These are phyloP conservation scores for Lissocephala sabroskyi DNA, from an alignment of 2,888 invertebrate species.

Conservation along the genomic window DNA sequence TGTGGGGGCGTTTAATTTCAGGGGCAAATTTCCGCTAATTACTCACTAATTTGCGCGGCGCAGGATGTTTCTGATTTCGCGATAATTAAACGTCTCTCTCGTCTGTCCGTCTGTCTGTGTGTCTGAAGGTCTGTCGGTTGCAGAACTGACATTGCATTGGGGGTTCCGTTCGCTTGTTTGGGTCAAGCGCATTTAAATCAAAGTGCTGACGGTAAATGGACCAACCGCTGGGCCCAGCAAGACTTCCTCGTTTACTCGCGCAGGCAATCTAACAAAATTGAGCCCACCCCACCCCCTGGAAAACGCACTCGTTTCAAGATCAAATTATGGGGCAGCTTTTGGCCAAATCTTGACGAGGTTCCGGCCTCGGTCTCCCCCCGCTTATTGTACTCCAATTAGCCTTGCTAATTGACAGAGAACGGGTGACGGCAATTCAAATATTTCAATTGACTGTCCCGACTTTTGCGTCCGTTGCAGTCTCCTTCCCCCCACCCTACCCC, in stretches of 20 bases:
- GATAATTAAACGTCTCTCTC: conserved; percentile 49
- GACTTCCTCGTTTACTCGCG: conserved; percentile 58
- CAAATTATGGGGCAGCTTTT: too few species aligned
- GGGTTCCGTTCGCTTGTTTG: conserved; percentile 23
- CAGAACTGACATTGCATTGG: conserved; percentile 9
- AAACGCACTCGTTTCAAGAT: conserved; percentile 37
- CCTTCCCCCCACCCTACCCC: too few species aligned
- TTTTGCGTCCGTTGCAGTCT: too few species aligned
- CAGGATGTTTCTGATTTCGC: conserved; percentile 53
- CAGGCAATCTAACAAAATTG: too few species aligned
- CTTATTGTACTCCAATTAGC: conserved; percentile 2
- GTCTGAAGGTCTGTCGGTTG: conserved; percentile 31
- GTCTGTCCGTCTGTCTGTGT: conserved; percentile 2
- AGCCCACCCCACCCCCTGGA: too few species aligned
- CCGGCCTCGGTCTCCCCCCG: too few species aligned
- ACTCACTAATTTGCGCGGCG: conserved; percentile 27
- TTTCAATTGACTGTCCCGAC: too few species aligned
- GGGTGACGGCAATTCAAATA: too few species aligned
- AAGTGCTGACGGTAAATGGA: conserved; percentile 41
- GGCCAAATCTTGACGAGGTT: too few species aligned
- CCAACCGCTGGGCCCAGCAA: conserved; percentile 55
- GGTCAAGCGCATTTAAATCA: conserved; percentile 55
- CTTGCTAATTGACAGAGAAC: too few species aligned
- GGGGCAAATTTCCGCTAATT: too few species aligned
- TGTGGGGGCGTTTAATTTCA: too few species aligned